Evolutionary conservation across 2,888 invertebrate species (phyloP).

Genomic region (Zelleria hepariella): DNA sequence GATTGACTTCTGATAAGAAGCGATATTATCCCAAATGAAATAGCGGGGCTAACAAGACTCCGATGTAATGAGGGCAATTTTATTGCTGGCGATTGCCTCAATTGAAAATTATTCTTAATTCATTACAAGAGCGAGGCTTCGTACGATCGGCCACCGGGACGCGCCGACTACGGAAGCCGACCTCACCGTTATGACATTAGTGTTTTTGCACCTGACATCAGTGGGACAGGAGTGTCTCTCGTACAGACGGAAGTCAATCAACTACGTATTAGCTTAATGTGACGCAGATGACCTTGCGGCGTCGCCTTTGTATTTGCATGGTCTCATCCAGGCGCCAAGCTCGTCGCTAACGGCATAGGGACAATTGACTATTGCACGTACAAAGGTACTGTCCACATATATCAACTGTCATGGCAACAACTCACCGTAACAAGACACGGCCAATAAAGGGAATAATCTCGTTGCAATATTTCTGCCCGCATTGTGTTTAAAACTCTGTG

Average conservation of each 20-base stretch:
- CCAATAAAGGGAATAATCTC: neutral
- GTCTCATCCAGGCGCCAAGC: constrained; percentile 32
- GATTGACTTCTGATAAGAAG: neutral
- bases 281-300: constrained; percentile 48
- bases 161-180: constrained; percentile 37
- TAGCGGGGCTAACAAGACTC: neutral
- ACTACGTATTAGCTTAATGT: constrained; percentile 70
- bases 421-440: constrained; percentile 6
- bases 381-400: neutral
- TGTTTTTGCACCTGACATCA: constrained; percentile 62
- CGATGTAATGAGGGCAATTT: constrained; percentile 27
- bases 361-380: constrained; percentile 39
- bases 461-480: neutral
- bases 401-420: neutral
- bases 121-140: constrained; percentile 31
- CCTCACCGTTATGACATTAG: constrained; percentile 59
- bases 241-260: constrained; percentile 60
- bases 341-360: constrained; percentile 39
- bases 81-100: constrained; percentile 18
- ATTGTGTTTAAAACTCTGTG: neutral
- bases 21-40: neutral
- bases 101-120: constrained; percentile 37
- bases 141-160: constrained; percentile 19
- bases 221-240: constrained; percentile 55
- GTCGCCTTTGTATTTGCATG: constrained; percentile 47